Evolutionary conservation across 2,888 invertebrate species (phyloP), one percentile per base, ranked within the genome.

Genomic region (Tetrapedia diversipes): DNA sequence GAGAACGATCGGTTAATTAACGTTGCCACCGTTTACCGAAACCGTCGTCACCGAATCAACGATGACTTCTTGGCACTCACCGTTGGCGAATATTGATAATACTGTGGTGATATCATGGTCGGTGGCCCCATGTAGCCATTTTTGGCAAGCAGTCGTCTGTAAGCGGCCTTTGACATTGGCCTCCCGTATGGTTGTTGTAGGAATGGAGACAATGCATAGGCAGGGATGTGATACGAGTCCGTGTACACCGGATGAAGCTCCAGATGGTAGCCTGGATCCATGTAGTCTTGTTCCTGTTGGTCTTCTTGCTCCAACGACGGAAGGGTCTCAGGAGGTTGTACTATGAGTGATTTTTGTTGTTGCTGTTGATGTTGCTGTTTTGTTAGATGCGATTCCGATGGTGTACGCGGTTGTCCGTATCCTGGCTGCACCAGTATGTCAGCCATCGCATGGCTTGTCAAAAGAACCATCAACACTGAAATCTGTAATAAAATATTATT

Each of bases 351-450:
- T n/a, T 16, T 43, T 29, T 29, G 32, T 19, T 53, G 32, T 10
- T 11, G 22, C 49, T 41, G 63, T n/a, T 16, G 47, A 29, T 37
- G 34, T n/a, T n/a, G n/a, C 10, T 24, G 24, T 14, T 37, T 11
- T 10, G 16, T 0, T 24, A 14, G n/a, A 11, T 32, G n/a, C 8
- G 37, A 0, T 43, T 68, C 41, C 16, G 16, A 19, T 24, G 16
- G 1, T 0, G 59, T 4, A n/a, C 19, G 51, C 1, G 45, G 56
- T 24, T 75, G 76, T 1, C 47, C 41, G 53, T 85, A 87, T 4
- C 83, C 86, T 22, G 88, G 85, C 34, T 83, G 87, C 10, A 87
- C 77, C 11, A 87, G 32, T 4, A 87, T 59, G 27, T 87, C 84
- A 4, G 82, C 87, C 2, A 67, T 14, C n/a, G 53, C 56, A n/a